phyloP scores from a whole-genome alignment of 1,140 invertebrate genomes.

The Drosophila murphyi region DNA sequence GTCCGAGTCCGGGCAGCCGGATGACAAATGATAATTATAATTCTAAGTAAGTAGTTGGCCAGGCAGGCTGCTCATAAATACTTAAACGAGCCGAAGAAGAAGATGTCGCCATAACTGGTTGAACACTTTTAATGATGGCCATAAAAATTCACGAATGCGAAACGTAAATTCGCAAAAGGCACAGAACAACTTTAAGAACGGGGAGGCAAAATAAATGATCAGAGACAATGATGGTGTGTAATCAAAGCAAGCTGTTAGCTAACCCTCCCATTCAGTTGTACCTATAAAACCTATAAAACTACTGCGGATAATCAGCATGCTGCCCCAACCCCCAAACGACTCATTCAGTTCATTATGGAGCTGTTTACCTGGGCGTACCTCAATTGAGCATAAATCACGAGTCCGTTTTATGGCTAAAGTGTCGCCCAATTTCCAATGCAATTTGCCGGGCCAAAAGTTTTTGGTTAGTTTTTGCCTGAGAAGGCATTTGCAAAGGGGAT shows the following conservation, averaged over 20 bases:
- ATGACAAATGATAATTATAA: conserved; percentile 81
- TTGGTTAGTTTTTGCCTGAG: conserved; percentile 23
- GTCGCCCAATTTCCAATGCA: conserved; percentile 72
- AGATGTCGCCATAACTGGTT: conserved; percentile 58
- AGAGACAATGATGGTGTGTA: conserved; percentile 43
- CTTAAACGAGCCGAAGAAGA: conserved; percentile 5
- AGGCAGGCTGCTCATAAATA: conserved; percentile 48
- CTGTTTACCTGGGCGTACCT: conserved; percentile 70
- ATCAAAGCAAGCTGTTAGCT: conserved; percentile 59
- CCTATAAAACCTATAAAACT: conserved; percentile 33
- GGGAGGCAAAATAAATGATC: conserved; percentile 65
- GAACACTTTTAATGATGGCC: conserved; percentile 69
- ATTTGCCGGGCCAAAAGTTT: conserved; percentile 47
- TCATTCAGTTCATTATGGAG: conserved; percentile 66
- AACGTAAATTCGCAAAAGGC: conserved; percentile 15
- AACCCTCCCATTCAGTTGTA: neutral
- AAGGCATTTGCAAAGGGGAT: neutral
- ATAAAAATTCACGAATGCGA: conserved; percentile 56
- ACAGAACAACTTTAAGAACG: conserved; percentile 7
- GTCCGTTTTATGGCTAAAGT: conserved; percentile 75
- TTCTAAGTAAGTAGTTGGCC: conserved; percentile 38
- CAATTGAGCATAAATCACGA: conserved; percentile 77
- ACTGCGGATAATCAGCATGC: conserved; percentile 34
- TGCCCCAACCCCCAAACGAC: neutral
- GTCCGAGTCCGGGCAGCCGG: conserved; percentile 28